Evolutionary conservation across 2,113 vertebrate species (phyloP), one percentile per base, ranked within the genome.

Genomic region (Colius striatus): DNA sequence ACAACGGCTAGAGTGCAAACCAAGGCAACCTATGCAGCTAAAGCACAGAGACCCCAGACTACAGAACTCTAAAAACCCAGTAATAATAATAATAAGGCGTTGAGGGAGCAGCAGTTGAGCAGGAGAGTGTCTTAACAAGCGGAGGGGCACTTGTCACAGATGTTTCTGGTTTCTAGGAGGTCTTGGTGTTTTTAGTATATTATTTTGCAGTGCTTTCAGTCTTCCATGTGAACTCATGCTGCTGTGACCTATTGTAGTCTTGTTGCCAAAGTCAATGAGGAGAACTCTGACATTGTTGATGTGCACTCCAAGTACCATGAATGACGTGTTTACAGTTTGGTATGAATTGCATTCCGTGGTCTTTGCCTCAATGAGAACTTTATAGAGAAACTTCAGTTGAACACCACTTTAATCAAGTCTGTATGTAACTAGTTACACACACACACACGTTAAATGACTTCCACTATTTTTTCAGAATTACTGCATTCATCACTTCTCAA

Each of bases 261-360:
- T 96, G 89, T 97, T 98, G 97, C 97, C 97, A 97, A 97, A 98
- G 95, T 97, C 95, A 95, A 68, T 84, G 95, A 32, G 93, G 95
- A 96, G 94, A 97, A 86, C 96, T 97, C 96, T 91, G 94, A 80
- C 4, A 72, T 97, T 93, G 95, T 97, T 16, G 74, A 63, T 97
- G 96, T 98, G 97, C 96, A 94, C 97, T 93, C 97, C 30, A 41
- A 95, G 93, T 96, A 88, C 77, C 87, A 93, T 90, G 97, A 97
- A 92, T 57, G 77, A 81, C 7, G 94, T 97, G 97, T 98, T 97
- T 96, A 98, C 90, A 82, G 92, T 96, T 98, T 97, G 98, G 97
- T 98, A 97, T 98, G 97, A 96, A 98, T 97, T 97, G 97, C 97
- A 98, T 98, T 98, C 97, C 98, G 97, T 95, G 95, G 93, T 97